These are phyloP conservation scores for Ispidina lecontei DNA, from an alignment of 2,797 vertebrate species.

Conservation along the genomic window DNA sequence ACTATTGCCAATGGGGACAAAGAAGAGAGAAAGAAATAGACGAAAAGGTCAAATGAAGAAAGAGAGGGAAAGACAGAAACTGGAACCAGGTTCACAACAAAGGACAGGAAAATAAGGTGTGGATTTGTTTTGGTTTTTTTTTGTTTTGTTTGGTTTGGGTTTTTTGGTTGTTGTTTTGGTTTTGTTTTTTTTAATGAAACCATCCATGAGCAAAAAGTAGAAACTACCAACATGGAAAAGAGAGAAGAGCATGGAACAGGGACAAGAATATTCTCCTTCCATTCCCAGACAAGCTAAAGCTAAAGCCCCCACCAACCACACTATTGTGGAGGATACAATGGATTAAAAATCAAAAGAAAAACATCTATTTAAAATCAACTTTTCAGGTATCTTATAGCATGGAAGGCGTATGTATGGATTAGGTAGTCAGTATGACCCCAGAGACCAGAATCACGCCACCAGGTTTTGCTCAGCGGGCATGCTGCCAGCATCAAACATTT, in stretches of 20 bases:
- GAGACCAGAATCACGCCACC: neutral
- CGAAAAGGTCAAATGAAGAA: constrained; percentile 51
- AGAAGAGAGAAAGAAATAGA: constrained; percentile 8
- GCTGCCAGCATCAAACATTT: neutral
- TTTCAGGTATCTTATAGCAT: neutral
- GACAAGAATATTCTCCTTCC: neutral
- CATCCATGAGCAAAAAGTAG: neutral
- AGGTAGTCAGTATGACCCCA: neutral
- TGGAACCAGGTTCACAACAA: constrained; percentile 20
- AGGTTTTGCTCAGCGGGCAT: fast-evolving
- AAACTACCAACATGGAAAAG: neutral
- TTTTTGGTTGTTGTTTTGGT: too few relatives aligned
- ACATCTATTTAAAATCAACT: neutral
- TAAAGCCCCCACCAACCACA: fast-evolving
- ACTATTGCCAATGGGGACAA: neutral
- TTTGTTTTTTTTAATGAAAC: neutral
- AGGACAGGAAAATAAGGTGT: neutral
- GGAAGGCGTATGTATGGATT: neutral
- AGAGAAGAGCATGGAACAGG: neutral
- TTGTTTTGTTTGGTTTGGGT: too few relatives aligned
- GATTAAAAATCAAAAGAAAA: neutral
- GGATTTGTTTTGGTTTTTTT: neutral
- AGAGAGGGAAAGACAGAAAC: neutral
- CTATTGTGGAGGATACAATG: neutral
- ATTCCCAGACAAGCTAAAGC: neutral